Percentiles rank a stretch among this genome's conserved stretches.
These are phyloP conservation scores for Notodonta dromedarius DNA, from an alignment of 2,888 invertebrate genomes.

Conservation along the genomic window DNA sequence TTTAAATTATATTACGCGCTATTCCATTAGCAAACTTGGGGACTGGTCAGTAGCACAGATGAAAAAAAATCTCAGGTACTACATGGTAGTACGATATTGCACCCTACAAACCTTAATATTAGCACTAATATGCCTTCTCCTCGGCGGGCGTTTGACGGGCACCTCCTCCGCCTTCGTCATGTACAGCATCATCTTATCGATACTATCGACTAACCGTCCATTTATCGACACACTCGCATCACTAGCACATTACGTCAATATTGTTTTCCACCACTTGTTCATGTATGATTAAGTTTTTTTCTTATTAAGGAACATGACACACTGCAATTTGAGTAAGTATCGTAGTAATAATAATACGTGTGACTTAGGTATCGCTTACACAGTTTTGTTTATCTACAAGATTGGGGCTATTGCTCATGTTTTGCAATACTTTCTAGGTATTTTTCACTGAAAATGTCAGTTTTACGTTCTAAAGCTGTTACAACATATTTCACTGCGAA, in stretches of 20 bases:
- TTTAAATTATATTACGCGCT: too few relatives aligned
- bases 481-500: neutral
- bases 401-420: neutral
- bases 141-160: slow-evolving; percentile 67
- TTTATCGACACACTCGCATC: slow-evolving; percentile 21
- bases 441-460: neutral
- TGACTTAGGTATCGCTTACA: neutral
- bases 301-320: slow-evolving; percentile 11
- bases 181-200: slow-evolving; percentile 69
- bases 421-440: neutral
- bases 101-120: slow-evolving; percentile 70
- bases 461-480: neutral
- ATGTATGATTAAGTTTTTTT: slow-evolving; percentile 14
- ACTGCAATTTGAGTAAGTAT: neutral
- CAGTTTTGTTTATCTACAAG: neutral
- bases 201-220: slow-evolving; percentile 19
- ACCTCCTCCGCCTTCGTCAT: slow-evolving; percentile 70
- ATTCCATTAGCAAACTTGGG: too few relatives aligned
- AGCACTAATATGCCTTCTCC: slow-evolving; percentile 71
- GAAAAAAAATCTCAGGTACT: too few relatives aligned
- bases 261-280: neutral
- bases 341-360: neutral
- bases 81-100: too few relatives aligned
- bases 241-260: slow-evolving; percentile 13
- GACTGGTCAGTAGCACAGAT: too few relatives aligned